Evolutionary conservation across 2,797 vertebrate species (phyloP), one percentile per base, ranked within the genome.

Genomic region (Melanotaenia trifasciata): DNA sequence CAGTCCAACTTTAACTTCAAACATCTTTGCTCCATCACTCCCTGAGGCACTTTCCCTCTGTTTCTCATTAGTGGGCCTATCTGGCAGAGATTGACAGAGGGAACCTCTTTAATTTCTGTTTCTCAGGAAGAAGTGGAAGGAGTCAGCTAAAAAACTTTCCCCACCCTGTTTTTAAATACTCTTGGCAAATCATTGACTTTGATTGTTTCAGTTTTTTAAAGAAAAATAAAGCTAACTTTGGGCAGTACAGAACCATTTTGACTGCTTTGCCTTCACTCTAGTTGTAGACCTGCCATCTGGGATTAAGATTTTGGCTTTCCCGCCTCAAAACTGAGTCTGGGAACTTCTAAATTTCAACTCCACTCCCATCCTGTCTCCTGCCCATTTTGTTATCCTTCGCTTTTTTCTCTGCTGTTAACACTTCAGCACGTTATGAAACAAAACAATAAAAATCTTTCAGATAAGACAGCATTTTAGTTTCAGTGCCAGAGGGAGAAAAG

Each of bases 51-150:
- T 64, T 32, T 51, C 58, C 18, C 43, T 14, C 54, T 50, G 53
- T 86, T 85, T 89, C 79, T 79, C 76, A 86, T 87, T 87, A 90
- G 14, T 28, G 53, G 72, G 22, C 26, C 59, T 71, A 61, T 84
- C 69, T 59, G 70, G 68, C 64, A 61, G 56, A 77, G 67, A 62
- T 58, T 58, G 32, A 10, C 0, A 20, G 30, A 57, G 68, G 83
- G 69, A 87, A 89, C 75, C 76, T 83, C 67, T 80, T 70, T 58
- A 0, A 70, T 81, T 78, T 85, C 53, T 78, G 60, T 77, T 78
- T 83, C 76, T 84, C 9, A 69, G 60, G 78, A 79, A 79, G 74
- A 87, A 80, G 78, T 86, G 76, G 64, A 86, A 78, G 72, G 72
- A 61, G 74, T 70, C 50, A 68, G 53, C 22, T 56, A 7, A 36